phyloP scores from a whole-genome alignment of 2,797 vertebrate species.

The Sorex maritimensis region DNA sequence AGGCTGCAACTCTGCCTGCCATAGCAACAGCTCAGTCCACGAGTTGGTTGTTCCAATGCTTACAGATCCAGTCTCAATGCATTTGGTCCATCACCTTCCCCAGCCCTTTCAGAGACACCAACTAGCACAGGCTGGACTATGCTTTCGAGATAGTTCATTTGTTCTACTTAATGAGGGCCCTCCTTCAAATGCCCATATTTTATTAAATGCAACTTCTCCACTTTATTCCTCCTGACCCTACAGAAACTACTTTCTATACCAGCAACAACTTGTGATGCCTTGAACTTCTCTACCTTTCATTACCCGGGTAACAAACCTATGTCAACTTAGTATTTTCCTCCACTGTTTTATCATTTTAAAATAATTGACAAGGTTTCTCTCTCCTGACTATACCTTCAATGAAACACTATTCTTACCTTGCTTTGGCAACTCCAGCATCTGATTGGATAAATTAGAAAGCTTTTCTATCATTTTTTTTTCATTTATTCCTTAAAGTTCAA shows the following conservation, averaged over 20 bases:
- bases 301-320: not conserved
- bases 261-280: not conserved
- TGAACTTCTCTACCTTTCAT: not conserved
- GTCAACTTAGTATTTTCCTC: not conserved
- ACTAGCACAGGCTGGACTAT: not conserved
- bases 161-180: not conserved
- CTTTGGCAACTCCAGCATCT: constrained; percentile 8
- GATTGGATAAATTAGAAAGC: constrained; percentile 14
- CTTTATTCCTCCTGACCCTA: not conserved
- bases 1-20: not conserved
- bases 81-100: not conserved
- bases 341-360: constrained; percentile 5
- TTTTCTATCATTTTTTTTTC: not conserved
- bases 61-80: not conserved
- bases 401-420: not conserved
- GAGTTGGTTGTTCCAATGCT: not conserved
- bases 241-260: not conserved
- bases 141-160: not conserved
- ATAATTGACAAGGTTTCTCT: not conserved
- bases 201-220: not conserved
- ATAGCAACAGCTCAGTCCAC: not conserved
- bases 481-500: constrained; percentile 18
- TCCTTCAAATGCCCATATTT: not conserved
- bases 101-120: not conserved
- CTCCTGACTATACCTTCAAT: not conserved